phyloP scores from a whole-genome alignment of 1,140 invertebrate species.

The Heliconius himera region DNA sequence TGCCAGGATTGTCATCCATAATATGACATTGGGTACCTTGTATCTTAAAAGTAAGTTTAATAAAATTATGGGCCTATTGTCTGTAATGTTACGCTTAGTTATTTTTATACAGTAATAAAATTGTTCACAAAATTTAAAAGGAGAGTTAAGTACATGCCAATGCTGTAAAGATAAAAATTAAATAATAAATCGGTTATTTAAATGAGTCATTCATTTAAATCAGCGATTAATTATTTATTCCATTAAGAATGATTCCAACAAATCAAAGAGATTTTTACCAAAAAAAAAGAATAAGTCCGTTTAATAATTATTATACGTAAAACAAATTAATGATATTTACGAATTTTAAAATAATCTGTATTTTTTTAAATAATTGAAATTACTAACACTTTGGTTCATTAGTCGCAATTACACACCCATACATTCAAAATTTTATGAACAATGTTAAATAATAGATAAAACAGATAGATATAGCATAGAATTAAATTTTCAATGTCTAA shows the following conservation, averaged over 20 bases:
- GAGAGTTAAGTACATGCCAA: not conserved
- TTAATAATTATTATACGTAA: not conserved
- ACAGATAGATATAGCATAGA: not conserved
- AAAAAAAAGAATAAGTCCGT: not conserved
- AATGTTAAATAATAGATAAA: not conserved
- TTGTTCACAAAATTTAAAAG: not conserved
- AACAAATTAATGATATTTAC: not conserved
- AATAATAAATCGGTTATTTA: not conserved
- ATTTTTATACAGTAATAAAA: too few relatives aligned
- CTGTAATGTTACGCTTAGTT: too few relatives aligned
- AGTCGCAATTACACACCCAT: not conserved
- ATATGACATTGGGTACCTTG: not conserved
- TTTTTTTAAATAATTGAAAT: not conserved
- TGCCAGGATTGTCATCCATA: not conserved
- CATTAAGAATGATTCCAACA: too few relatives aligned
- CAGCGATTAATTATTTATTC: too few relatives aligned
- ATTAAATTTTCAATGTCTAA: not conserved
- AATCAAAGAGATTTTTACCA: not conserved
- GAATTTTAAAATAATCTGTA: not conserved
- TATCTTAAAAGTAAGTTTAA: not conserved
- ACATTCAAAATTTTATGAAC: not conserved
- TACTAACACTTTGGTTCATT: not conserved
- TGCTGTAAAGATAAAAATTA: not conserved
- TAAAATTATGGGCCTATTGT: too few relatives aligned
- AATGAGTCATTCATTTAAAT: too few relatives aligned